A percentile compares a stretch with the other conserved stretches of the same genome.
Conservation (phyloP, 2,113 vertebrate genomes). For the Alces alces region DNA sequence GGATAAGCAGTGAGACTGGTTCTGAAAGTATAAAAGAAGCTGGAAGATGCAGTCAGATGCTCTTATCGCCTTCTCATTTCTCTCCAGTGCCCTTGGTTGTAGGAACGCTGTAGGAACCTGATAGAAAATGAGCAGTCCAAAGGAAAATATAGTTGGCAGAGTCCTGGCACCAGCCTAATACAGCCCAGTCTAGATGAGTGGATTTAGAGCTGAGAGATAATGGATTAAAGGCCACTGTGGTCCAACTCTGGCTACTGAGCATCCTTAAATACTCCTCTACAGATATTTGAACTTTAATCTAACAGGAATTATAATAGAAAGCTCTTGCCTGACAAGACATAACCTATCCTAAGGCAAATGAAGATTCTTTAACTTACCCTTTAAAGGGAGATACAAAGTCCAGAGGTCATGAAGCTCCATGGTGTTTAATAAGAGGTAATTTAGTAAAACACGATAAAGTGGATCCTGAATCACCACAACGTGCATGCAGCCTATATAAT, state of each 20-base stretch:
- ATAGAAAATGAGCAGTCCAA: background rate
- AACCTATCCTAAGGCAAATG: background rate
- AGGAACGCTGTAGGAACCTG: background rate
- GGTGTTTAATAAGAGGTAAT: background rate
- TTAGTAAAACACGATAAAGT: background rate
- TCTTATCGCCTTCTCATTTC: background rate
- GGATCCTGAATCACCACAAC: background rate
- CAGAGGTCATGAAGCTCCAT: background rate
- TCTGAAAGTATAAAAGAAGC: background rate
- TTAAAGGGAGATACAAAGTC: background rate
- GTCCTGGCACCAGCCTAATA: background rate
- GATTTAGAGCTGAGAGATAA: background rate
- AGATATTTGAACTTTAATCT: background rate
- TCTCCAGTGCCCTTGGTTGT: background rate
- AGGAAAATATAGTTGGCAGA: background rate
- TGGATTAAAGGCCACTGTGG: background rate
- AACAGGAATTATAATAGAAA: background rate
- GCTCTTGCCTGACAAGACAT: background rate
- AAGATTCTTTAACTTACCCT: background rate
- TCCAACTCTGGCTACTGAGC: background rate
- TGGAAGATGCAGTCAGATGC: background rate
- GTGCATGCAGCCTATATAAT: background rate
- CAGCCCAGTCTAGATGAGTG: background rate
- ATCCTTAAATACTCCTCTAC: background rate
- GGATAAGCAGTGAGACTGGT: too few relatives aligned